Evolutionary conservation across 2,113 vertebrate species (phyloP), one percentile per base, ranked within the genome.

Genomic region (Rhagologus leucostigma): DNA sequence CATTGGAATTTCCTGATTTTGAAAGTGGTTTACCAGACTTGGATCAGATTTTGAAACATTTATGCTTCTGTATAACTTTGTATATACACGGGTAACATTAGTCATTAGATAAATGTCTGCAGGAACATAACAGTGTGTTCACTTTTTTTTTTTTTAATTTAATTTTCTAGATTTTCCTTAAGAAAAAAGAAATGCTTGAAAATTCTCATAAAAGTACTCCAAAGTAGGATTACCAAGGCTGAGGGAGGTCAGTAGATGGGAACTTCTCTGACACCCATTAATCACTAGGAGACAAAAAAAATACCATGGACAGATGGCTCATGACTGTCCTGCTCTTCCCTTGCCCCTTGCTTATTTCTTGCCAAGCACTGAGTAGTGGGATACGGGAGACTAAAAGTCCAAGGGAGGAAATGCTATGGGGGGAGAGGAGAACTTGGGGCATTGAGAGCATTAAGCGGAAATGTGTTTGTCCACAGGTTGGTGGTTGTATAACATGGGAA

Each of bases 1-100:
- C 3, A 5, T 84, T 85, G 71, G 85, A 94, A 96, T 95, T 91
- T 96, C 93, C 76, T 96, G 85, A 88, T 93, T 94, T 94, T 86
- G 67, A 86, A 95, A 94, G 93, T 87, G 90, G 76, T 95, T 96
- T 96, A 91, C 92, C 88, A 94, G 76, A 81, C 55, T 88, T 86
- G 83, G 85, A 85, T 87, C 47, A 81, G 49, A 65, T 71, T 93
- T 85, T 88, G 90, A 93, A 96, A 76, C 60, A 68, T 42, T 93
- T 89, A 77, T 77, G 64, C 42, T 59, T 86, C 50, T 91, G 22
- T 92, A 53, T 84, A 82, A 87, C 69, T 94, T 93, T 93, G 78
- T 93, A 44, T 88, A 84, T 80, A 92, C 70, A 56, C 5, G 79
- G 68, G 74, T 88, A 84, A 47, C 30, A 67, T 95, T 84, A 90